phyloP scores from a whole-genome alignment of 2,113 vertebrate species.

The Bambusicola thoracicus region DNA sequence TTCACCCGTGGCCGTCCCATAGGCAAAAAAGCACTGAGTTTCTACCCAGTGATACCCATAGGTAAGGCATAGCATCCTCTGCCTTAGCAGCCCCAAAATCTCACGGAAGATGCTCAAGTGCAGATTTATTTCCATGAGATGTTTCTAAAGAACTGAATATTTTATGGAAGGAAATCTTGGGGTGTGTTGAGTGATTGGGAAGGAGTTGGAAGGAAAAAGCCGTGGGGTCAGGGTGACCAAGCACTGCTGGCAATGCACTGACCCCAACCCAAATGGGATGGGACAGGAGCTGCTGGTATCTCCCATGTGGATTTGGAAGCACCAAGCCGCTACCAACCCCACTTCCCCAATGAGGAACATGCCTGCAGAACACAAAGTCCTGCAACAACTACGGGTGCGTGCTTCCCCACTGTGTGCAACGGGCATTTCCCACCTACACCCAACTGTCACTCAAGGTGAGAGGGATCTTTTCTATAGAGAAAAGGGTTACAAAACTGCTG shows the following conservation, averaged over 20 bases:
- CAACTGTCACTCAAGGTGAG: not conserved
- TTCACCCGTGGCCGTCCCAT: not conserved
- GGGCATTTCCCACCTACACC: not conserved
- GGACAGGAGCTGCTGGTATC: not conserved
- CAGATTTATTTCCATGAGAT: not conserved
- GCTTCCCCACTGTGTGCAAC: not conserved
- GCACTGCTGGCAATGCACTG: not conserved
- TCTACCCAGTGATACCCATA: not conserved
- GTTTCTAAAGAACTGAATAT: accelerated
- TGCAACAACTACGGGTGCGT: not conserved
- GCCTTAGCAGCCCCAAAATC: not conserved
- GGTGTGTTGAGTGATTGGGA: accelerated
- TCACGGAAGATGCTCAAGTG: not conserved
- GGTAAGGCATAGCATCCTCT: not conserved
- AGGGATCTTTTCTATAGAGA: not conserved
- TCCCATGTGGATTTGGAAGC: not conserved
- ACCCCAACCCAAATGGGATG: not conserved
- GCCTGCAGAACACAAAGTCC: not conserved
- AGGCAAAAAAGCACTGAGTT: not conserved
- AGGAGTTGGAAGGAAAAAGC: not conserved
- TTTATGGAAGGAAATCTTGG: not conserved
- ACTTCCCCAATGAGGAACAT: not conserved
- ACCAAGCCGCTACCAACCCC: not conserved
- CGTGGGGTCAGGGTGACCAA: not conserved
- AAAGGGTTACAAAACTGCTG: not conserved